Percentiles rank a stretch among this genome's conserved stretches.
phyloP scores from a whole-genome alignment of 2,888 invertebrate species.

The Mystacides longicornis region DNA sequence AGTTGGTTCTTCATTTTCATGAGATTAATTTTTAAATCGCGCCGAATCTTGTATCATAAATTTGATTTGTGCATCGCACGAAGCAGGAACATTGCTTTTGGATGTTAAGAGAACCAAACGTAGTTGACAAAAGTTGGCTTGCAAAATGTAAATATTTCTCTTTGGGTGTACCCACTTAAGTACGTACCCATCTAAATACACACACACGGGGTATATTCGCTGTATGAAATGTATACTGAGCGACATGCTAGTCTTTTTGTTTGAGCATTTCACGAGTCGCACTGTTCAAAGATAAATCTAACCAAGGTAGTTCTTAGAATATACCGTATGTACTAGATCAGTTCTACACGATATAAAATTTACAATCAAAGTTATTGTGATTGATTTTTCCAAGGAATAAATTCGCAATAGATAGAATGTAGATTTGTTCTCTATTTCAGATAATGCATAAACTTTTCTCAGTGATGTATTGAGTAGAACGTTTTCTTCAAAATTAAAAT shows the following conservation, averaged over 20 bases:
- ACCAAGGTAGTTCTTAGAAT: neutral
- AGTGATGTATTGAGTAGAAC: too few species aligned
- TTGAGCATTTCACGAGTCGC: neutral
- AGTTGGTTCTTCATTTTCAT: too few species aligned
- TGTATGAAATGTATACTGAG: too few species aligned
- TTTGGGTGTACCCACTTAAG: neutral
- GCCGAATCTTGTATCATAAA: too few species aligned
- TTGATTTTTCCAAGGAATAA: neutral
- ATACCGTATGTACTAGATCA: neutral
- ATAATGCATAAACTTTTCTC: too few species aligned
- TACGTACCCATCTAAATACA: neutral
- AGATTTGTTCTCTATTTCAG: too few species aligned
- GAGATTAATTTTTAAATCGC: too few species aligned
- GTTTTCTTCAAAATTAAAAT: too few species aligned
- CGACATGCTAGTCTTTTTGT: neutral
- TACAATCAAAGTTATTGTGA: neutral
- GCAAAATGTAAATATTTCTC: neutral
- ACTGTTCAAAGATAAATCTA: neutral
- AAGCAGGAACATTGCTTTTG: neutral
- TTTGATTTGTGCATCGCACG: too few species aligned
- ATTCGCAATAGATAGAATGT: too few species aligned
- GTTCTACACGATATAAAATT: neutral
- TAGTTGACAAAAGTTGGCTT: constrained; percentile 1
- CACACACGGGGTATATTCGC: too few species aligned
- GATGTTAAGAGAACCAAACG: neutral